phyloP scores from a whole-genome alignment of 2,888 invertebrate genomes.

The Philaethria dido region DNA sequence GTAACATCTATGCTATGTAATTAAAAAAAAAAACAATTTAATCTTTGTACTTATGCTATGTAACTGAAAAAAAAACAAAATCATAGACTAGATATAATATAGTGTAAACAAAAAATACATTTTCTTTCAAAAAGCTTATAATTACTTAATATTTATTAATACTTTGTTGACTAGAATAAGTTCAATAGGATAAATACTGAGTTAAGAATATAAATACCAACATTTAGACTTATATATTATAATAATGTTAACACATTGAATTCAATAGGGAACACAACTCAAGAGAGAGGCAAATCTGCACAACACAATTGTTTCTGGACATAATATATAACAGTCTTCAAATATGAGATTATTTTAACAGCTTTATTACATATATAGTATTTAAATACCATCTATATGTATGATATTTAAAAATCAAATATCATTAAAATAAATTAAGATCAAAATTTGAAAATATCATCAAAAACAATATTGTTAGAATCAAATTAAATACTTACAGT shows the following conservation, averaged over 20 bases:
- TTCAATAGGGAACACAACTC: conserved; percentile 37
- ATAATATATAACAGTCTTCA: conserved; percentile 32
- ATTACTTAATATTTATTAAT: conserved; percentile 24
- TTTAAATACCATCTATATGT: background rate
- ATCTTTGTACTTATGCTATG: background rate
- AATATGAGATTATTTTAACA: background rate
- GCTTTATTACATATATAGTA: background rate
- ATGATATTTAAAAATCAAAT: too few species aligned
- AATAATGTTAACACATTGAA: conserved; percentile 27
- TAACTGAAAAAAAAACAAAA: background rate
- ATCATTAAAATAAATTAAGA: background rate
- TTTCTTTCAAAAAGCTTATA: conserved; percentile 1
- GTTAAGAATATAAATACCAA: conserved; percentile 26
- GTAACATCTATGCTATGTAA: conserved; percentile 1
- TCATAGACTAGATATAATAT: background rate
- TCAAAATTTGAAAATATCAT: too few species aligned
- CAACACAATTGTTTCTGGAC: conserved; percentile 32
- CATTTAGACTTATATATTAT: conserved; percentile 18
- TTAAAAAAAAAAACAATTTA: background rate
- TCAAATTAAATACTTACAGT: background rate
- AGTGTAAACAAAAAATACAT: background rate
- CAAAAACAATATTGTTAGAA: too few species aligned
- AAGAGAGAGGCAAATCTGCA: conserved; percentile 31
- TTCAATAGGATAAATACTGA: conserved; percentile 31
- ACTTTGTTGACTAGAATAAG: conserved; percentile 37